Percentiles rank a stretch among this genome's conserved stretches.
These are phyloP conservation scores for Cheilosia vernalis DNA, from an alignment of 2,888 invertebrate genomes.

Conservation along the genomic window DNA sequence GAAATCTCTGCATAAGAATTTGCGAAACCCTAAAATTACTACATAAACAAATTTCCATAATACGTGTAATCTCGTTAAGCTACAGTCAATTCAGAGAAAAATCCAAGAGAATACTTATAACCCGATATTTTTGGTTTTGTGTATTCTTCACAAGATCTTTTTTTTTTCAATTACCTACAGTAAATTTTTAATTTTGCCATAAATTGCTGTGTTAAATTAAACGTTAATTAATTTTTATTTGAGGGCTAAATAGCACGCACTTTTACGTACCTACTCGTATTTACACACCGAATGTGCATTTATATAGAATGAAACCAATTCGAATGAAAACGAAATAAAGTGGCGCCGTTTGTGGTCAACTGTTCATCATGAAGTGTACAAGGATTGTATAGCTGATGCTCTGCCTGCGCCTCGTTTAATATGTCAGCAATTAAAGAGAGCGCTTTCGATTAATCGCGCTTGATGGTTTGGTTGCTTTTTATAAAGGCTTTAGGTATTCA, in stretches of 20 bases:
- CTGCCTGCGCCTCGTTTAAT: constrained; percentile 49
- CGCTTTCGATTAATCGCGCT: constrained; percentile 16
- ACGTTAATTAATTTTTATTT: constrained; percentile 71
- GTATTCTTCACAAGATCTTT: constrained; percentile 22
- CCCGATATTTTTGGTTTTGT: neutral
- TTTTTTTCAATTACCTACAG: constrained; percentile 45
- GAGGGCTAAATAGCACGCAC: constrained; percentile 58
- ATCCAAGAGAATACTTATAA: no score
- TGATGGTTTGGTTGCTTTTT: constrained; percentile 1
- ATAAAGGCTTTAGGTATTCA: constrained; percentile 6
- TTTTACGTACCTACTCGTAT: constrained; percentile 20
- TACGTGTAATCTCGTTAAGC: no score
- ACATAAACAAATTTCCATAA: no score
- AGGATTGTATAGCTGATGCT: constrained; percentile 14
- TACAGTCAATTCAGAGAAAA: no score
- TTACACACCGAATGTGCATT: constrained; percentile 48
- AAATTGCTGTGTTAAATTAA: constrained; percentile 64
- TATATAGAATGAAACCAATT: constrained; percentile 63
- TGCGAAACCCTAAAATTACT: no score
- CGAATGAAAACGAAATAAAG: constrained; percentile 68
- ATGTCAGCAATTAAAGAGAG: constrained; percentile 63
- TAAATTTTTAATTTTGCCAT: constrained; percentile 56
- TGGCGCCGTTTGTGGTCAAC: constrained; percentile 54
- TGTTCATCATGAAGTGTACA: constrained; percentile 55
- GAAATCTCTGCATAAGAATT: no score